Evolutionary conservation across 2,888 invertebrate genomes (phyloP).

Genomic region (Athrips mouffetella): DNA sequence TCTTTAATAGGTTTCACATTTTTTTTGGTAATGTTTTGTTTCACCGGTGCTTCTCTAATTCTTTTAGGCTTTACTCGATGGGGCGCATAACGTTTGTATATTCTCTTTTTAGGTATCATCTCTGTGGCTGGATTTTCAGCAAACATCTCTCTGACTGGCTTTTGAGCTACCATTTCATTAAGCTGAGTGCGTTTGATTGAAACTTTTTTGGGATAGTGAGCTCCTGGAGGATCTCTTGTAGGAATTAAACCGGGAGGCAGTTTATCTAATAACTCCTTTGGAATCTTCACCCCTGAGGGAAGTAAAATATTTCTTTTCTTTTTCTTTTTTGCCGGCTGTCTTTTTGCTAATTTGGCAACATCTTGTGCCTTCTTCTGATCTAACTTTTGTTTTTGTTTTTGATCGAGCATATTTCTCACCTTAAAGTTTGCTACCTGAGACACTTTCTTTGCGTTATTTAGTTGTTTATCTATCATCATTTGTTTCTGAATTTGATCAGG

Average conservation of each 20-base stretch:
- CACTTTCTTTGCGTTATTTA: background rate
- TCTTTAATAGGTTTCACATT: too few species aligned
- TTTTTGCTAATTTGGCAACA: background rate
- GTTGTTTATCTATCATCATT: background rate
- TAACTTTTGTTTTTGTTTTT: background rate
- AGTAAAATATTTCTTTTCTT: conserved; percentile 1
- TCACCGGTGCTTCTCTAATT: too few species aligned
- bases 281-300: background rate
- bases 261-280: background rate
- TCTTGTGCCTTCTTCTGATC: background rate
- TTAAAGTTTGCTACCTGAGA: background rate
- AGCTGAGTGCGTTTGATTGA: background rate
- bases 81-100: too few species aligned
- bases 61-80: too few species aligned
- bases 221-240: background rate
- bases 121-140: background rate
- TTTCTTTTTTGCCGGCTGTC: background rate
- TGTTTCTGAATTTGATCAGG: background rate
- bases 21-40: too few species aligned
- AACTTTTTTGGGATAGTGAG: background rate
- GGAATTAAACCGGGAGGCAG: background rate
- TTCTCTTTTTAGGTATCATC: too few species aligned
- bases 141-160: background rate
- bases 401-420: background rate
- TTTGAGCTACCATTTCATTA: background rate